Evolutionary conservation across 2,113 vertebrate genomes (phyloP), one percentile per base, ranked within the genome.

Genomic region (Mirza zaza): DNA sequence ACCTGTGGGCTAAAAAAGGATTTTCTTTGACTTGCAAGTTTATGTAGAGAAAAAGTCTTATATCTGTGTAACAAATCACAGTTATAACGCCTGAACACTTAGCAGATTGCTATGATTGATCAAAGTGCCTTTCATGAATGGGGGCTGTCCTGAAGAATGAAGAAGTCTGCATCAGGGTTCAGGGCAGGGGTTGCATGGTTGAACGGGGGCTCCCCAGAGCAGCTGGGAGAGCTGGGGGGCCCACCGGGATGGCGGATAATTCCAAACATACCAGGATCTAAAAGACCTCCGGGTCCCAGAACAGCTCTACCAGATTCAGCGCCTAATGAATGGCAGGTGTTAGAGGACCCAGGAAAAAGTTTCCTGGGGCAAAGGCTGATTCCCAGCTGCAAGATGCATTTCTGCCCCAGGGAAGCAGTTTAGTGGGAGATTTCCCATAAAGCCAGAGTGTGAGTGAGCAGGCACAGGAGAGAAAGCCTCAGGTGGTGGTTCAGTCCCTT

Each of bases 21-120:
- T 80, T 87, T 87, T 61, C 63, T 87, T 92, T 87, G 70, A 67
- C 57, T 95, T 91, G 73, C 2, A 39, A 87, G 63, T 97, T 75
- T 70, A 79, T 81, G 65, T 50, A 21, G 23, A 23, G 57, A 61
- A 70, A 84, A 70, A 65, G 18, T 57, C 17, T 77, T 27, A 3
- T 17, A 45, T 25, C 23, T 48, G 18, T 79, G 29, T 48, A 52
- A 32, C 34, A 32, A 77, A 85, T 65, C 68, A 52, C 23, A 81
- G 79, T 57, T 48, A 6, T 34, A 68, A 76, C 20, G 32, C 42
- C 68, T 25, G 52, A 59, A 23, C n/a, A 5, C 45, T 75, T 45
- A 67, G 77, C 36, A 39, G 29, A 63, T 95, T 77, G 39, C 79
- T 70, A 34, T 59, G 76, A 36, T n/a, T 50, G 45, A 48, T 32